Base-by-base conservation (phyloP, 2,797 vertebrate genomes). In the Tenualosa ilisha region DNA sequence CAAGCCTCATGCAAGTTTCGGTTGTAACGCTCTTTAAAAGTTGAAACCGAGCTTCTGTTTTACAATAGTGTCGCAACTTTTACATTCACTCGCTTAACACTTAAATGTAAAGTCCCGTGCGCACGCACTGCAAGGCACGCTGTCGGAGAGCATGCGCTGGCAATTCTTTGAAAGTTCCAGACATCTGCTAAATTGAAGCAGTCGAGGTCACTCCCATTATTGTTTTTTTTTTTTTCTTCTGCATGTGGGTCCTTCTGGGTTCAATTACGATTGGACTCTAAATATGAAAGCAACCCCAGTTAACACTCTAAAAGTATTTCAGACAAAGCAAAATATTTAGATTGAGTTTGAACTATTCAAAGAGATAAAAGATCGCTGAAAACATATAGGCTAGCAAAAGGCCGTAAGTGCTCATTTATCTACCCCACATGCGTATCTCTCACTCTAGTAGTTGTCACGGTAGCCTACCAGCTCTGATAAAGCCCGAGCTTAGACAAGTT, bases 1-100 rank as follows among this genome's bases (percentile, higher is more conserved):
- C 86, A 86, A 49, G 86, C 86, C 86, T 85, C 37, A 56, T 89
- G 89, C 37, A 83, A 26, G 81, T 83, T 86, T 81, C 40, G 17
- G 59, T 61, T 61, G 56, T 15, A 81, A 82, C 2, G 12, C 26
- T 85, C 82, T 37, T 75, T 43, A 40, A 75, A 75, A 40, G 13
- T 22, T 43, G 37, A 75, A 37, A 37, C 15, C 22, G 6, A 20
- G 37, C 68, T 75, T 75, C 31, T 75, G 68, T 37, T 75, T 20
- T 40, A 75, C 68, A 75, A 6, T 31, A 72, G 37, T 20, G 68
- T 40, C 15, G 37, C 68, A 40, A 37, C 37, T 43, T 43, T 37
- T 43, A 37, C 37, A 13, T 75, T 75, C 15, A 11, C 59, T n/a
- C n/a, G n/a, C n/a, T n/a, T n/a, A n/a, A 63, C 59, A 13, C 68